Evolutionary conservation across 2,888 invertebrate species (phyloP), one percentile per base, ranked within the genome.

Genomic region (Acleris literana): DNA sequence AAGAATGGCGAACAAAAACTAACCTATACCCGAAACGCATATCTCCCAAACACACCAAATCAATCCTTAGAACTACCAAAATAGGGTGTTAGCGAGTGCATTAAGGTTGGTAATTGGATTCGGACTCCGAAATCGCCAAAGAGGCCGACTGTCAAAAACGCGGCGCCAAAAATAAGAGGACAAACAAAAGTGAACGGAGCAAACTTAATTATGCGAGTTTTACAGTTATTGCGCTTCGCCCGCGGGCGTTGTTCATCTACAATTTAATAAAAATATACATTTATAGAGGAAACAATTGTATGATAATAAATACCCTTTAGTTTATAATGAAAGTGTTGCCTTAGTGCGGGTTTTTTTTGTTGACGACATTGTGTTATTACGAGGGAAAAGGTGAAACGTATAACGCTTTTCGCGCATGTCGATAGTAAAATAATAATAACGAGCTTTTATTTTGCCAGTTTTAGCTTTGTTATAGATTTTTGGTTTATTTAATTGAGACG

Each of bases 61-160:
- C 74, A 64, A 70, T 66, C 81, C 74, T 72, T 82, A 78, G 56
- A 0, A 0, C 9, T n/a, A 55, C 63, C 43, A 43, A 13, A 44
- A 73, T 78, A 84, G 69, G 67, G 73, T 13, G 68, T 66, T 70
- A 63, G 39, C 51, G 68, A 65, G 69, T 68, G 68, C 69, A 64
- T 69, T 74, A 74, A 76, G 73, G 79, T 83, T 84, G 81, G 84
- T 91, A 91, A 92, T 92, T 90, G 90, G 88, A 91, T 91, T 91
- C 90, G 86, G 90, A 89, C 90, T 82, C 88, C 82, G 86, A 84
- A 83, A 84, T 84, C 83, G 80, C 82, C 88, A 92, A 92, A 92
- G 89, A 84, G 75, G 81, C 90, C 91, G 91, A 85, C 87, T 90
- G 90, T 90, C 90, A 89, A 89, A 87, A 87, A 85, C 80, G 77